Base-by-base conservation (phyloP, 1,140 invertebrate genomes). In the Bombus ignitus region DNA sequence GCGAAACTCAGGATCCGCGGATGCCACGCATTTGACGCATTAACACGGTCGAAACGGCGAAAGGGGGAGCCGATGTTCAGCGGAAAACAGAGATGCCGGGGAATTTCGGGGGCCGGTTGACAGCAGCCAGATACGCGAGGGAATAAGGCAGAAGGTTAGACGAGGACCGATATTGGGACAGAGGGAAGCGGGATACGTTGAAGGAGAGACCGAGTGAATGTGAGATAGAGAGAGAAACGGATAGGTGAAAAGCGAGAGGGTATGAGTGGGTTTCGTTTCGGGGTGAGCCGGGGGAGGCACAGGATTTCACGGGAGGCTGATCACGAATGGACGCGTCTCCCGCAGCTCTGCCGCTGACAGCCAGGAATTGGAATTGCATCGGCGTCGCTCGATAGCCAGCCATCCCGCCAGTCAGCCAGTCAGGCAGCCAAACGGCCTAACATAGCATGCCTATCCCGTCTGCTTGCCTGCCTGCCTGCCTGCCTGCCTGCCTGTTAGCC, bases 301-400 rank as follows among this genome's bases (percentile, higher is more conserved):
- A 88, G 94, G 94, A 95, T 95, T 95, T 95, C 92, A 95, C 94
- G 94, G 93, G 82, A 95, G 93, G 93, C 94, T 93, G 93, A 91
- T 94, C 94, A 94, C 94, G 94, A 95, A 95, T 95, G 94, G 95
- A 95, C 94, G 94, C 94, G 94, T 95, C 94, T 95, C 94, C 93
- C 94, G 94, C 93, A 94, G 94, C 92, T 94, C 95, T 95, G 95
- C 94, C 93, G 94, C 94, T 95, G 95, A 95, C 95, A 95, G 95
- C 94, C 93, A 95, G 94, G 95, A 95, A 95, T 95, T 95, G 95
- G 94, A 95, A 95, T 95, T 95, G 95, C 94, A 95, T 95, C 94
- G 94, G 94, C 94, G 92, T 94, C 94, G 94, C 94, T 95, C 94
- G 94, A 95, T 95, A 95, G 93, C 93, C 94, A 94, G 85, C 92